Conservation (phyloP, 2,888 invertebrate genomes). For the Noctua comes region DNA sequence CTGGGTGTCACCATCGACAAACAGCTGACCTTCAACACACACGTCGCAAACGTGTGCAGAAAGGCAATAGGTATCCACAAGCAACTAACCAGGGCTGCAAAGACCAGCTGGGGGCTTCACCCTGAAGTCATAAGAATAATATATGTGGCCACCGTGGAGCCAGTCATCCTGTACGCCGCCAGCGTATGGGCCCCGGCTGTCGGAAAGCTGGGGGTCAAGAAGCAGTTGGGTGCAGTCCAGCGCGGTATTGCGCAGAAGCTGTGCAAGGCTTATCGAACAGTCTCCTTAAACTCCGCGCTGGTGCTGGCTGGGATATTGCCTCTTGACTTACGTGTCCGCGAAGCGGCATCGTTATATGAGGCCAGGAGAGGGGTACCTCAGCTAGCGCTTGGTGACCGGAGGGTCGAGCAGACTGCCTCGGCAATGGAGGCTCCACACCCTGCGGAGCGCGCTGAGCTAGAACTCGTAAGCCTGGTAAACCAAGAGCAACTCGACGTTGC, state of each 20-base stretch:
- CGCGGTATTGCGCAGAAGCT: not conserved
- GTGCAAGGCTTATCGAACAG: not conserved
- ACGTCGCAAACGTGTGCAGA: too few species aligned
- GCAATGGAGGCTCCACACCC: not conserved
- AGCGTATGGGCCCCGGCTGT: not conserved
- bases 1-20: too few species aligned
- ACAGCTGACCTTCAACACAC: too few species aligned
- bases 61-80: too few species aligned
- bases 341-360: slow-evolving; percentile 6
- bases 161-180: not conserved
- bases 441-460: not conserved
- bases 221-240: slow-evolving; percentile 1
- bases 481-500: too few species aligned
- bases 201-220: not conserved
- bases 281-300: too few species aligned
- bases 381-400: not conserved
- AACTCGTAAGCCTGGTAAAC: too few species aligned
- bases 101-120: too few species aligned
- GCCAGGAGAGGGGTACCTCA: slow-evolving; percentile 3
- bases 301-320: too few species aligned
- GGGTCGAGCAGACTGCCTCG: not conserved
- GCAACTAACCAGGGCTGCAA: too few species aligned
- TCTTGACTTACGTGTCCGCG: not conserved
- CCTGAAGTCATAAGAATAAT: too few species aligned
- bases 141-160: not conserved